Evolutionary conservation across 2,888 invertebrate genomes (phyloP).

Genomic region (Pyrgus malvae): DNA sequence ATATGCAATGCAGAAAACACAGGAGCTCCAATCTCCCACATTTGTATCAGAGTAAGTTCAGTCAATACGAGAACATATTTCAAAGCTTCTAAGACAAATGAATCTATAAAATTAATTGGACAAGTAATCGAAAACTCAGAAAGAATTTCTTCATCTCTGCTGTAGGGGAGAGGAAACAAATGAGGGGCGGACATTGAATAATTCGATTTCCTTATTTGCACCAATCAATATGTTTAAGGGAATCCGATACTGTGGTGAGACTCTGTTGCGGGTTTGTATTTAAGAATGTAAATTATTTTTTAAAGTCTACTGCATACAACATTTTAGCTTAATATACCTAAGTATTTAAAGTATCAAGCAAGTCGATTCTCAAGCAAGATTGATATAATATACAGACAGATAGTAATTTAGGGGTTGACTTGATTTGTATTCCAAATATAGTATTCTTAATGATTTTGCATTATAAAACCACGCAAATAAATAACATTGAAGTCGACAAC

Average conservation of each 20-base stretch:
- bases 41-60: slow-evolving; percentile 22
- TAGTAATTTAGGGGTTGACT: too few relatives aligned
- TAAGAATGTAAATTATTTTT: slow-evolving; percentile 13
- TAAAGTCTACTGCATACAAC: too few relatives aligned
- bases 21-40: slow-evolving; percentile 17
- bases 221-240: slow-evolving; percentile 78
- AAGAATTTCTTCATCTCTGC: slow-evolving; percentile 81
- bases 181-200: slow-evolving; percentile 82
- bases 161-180: slow-evolving; percentile 77
- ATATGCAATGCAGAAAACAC: slow-evolving; percentile 18
- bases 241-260: slow-evolving; percentile 59
- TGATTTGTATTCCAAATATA: too few relatives aligned
- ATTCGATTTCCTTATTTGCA: slow-evolving; percentile 82
- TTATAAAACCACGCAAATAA: too few relatives aligned
- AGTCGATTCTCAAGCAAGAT: too few relatives aligned
- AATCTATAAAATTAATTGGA: slow-evolving; percentile 82
- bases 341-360: too few relatives aligned
- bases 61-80: slow-evolving; percentile 49
- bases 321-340: too few relatives aligned
- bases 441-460: too few relatives aligned
- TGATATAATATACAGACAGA: too few relatives aligned
- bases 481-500: too few relatives aligned
- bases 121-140: slow-evolving; percentile 82
- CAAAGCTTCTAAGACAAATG: slow-evolving; percentile 75
- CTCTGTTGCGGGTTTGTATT: slow-evolving; percentile 20